Evolutionary conservation across 2,888 invertebrate genomes (phyloP), one percentile per base, ranked within the genome.

Genomic region (Hydrotaea diabolus): DNA sequence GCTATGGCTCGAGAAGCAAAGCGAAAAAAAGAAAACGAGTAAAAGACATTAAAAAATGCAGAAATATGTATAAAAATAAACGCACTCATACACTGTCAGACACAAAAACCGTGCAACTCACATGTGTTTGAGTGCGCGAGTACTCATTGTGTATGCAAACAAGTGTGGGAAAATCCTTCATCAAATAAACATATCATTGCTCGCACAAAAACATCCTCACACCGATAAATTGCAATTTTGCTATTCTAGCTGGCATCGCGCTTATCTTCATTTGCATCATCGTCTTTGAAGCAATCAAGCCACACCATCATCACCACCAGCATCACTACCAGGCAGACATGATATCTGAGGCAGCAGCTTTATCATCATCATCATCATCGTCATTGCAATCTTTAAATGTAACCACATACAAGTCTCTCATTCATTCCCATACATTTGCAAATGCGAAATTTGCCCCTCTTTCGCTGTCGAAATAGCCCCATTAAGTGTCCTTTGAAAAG

Each of bases 231-330:
- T 62, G 36, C 31, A 62, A 36, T 31, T 53, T 77, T 43, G 21
- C 39, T 36, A 53, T 46, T 76, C 26, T 11, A 53, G 31, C 26
- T 11, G 36, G 31, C 19, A 46, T 15, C 36, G 19, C 31, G 17
- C 76, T 17, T 66, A 64, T 53, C 23, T 13, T 62, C 26, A 62
- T 46, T 31, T 39, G 2, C 73, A 31, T 55, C 73, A 53, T 19
- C 53, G 13, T 26, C 57, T 17, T n/a, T 36, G n/a, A 4, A n/a
- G 36, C 19, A 46, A 19, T 46, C 53, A 17, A 55, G 9, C 31
- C 21, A 39, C 62, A 62, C 17, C 62, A 62, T 36, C 62, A 62
- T 36, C 0, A 62, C 36, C 62, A 62, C 31, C 62, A 13, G 2
- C 57, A 59, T 7, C 21, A 59, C 2, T 0, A 9, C 23, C 31